Conservation (phyloP, 2,888 invertebrate genomes). For the Eupithecia pulchellata region DNA sequence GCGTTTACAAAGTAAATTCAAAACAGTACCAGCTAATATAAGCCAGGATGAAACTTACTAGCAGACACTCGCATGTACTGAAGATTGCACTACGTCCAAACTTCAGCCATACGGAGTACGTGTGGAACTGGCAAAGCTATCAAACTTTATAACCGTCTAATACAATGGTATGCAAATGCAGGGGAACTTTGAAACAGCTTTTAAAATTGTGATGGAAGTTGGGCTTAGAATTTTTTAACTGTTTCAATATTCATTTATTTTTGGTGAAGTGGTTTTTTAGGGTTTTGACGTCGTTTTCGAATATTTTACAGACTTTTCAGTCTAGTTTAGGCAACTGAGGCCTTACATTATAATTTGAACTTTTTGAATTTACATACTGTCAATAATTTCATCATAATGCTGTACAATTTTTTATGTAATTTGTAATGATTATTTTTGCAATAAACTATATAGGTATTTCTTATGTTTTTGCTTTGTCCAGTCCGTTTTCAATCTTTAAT, state of each 20-base stretch:
- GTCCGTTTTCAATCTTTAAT: too few relatives aligned
- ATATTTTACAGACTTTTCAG: too few relatives aligned
- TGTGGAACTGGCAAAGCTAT: constrained; percentile 65
- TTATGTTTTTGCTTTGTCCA: too few relatives aligned
- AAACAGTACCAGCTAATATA: constrained; percentile 21
- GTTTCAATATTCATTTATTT: background rate
- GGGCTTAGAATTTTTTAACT: background rate
- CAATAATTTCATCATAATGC: too few relatives aligned
- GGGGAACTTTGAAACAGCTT: constrained; percentile 49
- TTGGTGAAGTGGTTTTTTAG: background rate
- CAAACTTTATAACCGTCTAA: constrained; percentile 73
- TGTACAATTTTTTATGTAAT: too few relatives aligned
- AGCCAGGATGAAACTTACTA: constrained; percentile 28
- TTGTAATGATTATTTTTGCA: too few relatives aligned
- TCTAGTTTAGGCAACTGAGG: too few relatives aligned
- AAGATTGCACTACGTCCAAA: constrained; percentile 35
- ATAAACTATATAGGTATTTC: too few relatives aligned
- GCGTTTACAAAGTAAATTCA: constrained; percentile 21
- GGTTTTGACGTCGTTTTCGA: too few relatives aligned
- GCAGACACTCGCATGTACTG: constrained; percentile 28
- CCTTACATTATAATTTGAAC: too few relatives aligned
- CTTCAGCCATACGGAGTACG: constrained; percentile 37
- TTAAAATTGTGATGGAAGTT: constrained; percentile 13
- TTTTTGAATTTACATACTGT: too few relatives aligned
- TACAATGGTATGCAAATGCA: constrained; percentile 66